These are phyloP conservation scores for Xestoiulus laeticollis DNA, from an alignment of 2,888 invertebrate species.

Conservation along the genomic window DNA sequence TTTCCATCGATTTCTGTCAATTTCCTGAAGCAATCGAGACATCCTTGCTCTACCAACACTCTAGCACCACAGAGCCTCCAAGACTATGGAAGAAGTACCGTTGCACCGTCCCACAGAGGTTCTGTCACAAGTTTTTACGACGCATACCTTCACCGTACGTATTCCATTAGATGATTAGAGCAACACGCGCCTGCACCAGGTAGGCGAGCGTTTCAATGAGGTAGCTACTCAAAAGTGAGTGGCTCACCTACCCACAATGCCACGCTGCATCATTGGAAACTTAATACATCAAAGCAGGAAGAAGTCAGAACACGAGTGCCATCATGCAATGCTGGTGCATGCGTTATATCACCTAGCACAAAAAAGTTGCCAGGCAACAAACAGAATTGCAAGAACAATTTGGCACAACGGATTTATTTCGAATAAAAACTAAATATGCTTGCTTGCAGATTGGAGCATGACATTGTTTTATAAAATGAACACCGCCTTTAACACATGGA, in stretches of 20 bases:
- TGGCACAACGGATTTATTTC: not conserved
- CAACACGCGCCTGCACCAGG: constrained; percentile 18
- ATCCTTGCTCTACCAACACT: not conserved
- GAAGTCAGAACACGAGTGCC: not conserved
- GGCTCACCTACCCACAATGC: constrained; percentile 16
- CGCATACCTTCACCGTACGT: not conserved
- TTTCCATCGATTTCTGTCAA: not conserved
- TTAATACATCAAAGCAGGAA: not conserved
- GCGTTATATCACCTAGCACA: not conserved
- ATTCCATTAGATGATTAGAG: constrained; percentile 20
- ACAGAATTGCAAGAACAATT: not conserved
- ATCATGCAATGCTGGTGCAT: not conserved
- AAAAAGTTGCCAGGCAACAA: constrained; percentile 15
- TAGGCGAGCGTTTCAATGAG: not conserved
- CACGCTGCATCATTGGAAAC: not conserved
- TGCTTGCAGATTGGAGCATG: not conserved
- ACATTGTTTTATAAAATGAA: not conserved
- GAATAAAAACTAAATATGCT: not conserved
- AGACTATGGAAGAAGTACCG: constrained; percentile 29
- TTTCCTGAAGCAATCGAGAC: not conserved
- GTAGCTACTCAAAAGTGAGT: constrained; percentile 23
- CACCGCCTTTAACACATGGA: not conserved
- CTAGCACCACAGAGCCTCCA: too few species aligned
- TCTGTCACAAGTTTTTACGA: not conserved
- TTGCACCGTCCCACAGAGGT: not conserved